phyloP scores from a whole-genome alignment of 2,113 vertebrate species.

The Mustelus asterias region DNA sequence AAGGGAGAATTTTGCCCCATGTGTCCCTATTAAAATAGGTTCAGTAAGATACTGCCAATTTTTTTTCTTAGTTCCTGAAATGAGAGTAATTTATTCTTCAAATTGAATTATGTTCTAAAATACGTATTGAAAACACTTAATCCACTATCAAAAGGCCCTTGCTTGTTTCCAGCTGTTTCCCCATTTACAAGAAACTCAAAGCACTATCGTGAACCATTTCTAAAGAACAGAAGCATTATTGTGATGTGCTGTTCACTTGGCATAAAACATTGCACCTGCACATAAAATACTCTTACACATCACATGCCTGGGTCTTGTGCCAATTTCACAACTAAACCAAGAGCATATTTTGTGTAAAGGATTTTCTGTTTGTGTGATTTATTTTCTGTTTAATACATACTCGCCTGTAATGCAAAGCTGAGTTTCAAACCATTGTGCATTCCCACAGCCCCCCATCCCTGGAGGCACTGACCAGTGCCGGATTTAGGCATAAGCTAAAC shows the following conservation, averaged over 20 bases:
- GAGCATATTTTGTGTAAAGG: background rate
- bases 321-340: background rate
- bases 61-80: background rate
- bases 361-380: background rate
- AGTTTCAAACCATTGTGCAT: background rate
- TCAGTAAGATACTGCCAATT: background rate
- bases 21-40: background rate
- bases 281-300: background rate
- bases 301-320: background rate
- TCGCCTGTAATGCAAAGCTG: background rate
- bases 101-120: background rate
- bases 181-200: background rate
- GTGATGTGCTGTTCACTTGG: background rate
- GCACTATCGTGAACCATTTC: background rate
- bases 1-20: background rate
- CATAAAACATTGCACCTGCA: background rate
- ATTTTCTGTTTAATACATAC: background rate
- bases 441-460: background rate
- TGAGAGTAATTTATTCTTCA: background rate
- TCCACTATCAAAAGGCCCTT: background rate
- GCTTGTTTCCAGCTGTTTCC: background rate
- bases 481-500: too few species aligned
- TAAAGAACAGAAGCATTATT: background rate
- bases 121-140: background rate
- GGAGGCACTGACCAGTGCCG: background rate